Base-by-base conservation (phyloP, 1,140 invertebrate genomes). In the Aphaenogaster floridana region DNA sequence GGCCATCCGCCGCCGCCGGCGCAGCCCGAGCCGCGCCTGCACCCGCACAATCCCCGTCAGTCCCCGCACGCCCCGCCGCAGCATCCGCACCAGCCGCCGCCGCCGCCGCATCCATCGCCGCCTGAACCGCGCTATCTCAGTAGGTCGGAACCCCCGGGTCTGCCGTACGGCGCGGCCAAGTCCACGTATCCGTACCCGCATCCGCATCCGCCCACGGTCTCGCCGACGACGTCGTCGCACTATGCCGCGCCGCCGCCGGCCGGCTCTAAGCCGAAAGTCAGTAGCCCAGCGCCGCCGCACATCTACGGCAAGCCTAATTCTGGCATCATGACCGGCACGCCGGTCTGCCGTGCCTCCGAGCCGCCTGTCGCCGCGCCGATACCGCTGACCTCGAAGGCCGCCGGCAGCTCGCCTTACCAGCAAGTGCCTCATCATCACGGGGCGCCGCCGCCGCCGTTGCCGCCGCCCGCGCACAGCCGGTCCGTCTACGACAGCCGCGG, bases 241-340 rank as follows among this genome's bases (percentile, higher is more conserved):
- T 93, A 91, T 2, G 93, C 94, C 64, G 94, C 94, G 88, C 91
- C 93, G 15, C 88, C 88, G 84, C 92, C 94, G 13, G 89, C 94
- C 2, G 94, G 95, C 17, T 96, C 96, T 0, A 97, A 97, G 91
- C 96, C 97, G 2, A 98, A 97, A 95, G 97, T 98, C 13, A 97
- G 96, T 88, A 97, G 97, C 93, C 97, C 97, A 5, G 97, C 97
- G 71, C 97, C 97, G n/a, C 97, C 96, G 59, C 97, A 98, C 88
- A 97, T 98, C 79, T 98, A 97, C 92, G 97, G 97, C 5, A 97
- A 97, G 93, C 97, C 97, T 8, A 96, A 96, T 87, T 96, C 96
- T 91, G 95, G 97, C 69, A 96, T 97, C 90, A 96, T 96, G 94
- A 93, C 96, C 89, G 96, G 97, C 89, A 96, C 97, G 87, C 96